Conservation (phyloP, 2,113 vertebrate genomes). For the Nannobrachium achirus region DNA sequence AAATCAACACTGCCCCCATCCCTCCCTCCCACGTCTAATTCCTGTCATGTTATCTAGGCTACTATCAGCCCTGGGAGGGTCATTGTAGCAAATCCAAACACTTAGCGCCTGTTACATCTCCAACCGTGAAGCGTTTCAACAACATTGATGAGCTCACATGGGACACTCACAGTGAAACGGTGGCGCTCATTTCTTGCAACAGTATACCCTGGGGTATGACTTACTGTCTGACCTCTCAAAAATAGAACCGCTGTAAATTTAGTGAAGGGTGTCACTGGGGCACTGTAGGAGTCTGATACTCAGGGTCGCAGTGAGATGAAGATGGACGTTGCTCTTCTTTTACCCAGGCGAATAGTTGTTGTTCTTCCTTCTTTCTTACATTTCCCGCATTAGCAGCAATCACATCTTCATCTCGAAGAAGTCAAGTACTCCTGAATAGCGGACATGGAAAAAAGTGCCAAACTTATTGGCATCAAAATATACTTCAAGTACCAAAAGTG, state of each 20-base stretch:
- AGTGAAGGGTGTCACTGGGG: constrained; percentile 44
- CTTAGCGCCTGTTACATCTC: neutral
- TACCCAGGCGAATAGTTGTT: neutral
- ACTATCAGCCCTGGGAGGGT: neutral
- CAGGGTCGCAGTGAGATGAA: constrained; percentile 7
- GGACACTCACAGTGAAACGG: constrained; percentile 12
- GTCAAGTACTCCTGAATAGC: no score
- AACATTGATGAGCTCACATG: constrained; percentile 18
- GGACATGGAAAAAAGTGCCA: constrained; percentile 9
- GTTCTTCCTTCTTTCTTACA: neutral
- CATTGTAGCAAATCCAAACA: constrained; percentile 12
- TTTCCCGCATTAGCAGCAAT: no score
- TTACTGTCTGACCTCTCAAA: constrained; percentile 62
- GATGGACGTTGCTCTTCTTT: neutral
- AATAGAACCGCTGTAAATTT: constrained; percentile 72
- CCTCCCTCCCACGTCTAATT: neutral
- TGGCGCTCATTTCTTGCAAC: constrained; percentile 56
- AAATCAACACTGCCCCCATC: neutral
- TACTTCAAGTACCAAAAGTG: no score
- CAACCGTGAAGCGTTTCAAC: constrained; percentile 7
- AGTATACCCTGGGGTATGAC: constrained; percentile 65
- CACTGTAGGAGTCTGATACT: constrained; percentile 11
- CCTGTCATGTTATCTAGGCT: neutral
- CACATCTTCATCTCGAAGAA: constrained; percentile 17
- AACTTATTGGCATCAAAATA: no score